Evolutionary conservation across 2,888 invertebrate species (phyloP).

Genomic region (Junonia oenone): DNA sequence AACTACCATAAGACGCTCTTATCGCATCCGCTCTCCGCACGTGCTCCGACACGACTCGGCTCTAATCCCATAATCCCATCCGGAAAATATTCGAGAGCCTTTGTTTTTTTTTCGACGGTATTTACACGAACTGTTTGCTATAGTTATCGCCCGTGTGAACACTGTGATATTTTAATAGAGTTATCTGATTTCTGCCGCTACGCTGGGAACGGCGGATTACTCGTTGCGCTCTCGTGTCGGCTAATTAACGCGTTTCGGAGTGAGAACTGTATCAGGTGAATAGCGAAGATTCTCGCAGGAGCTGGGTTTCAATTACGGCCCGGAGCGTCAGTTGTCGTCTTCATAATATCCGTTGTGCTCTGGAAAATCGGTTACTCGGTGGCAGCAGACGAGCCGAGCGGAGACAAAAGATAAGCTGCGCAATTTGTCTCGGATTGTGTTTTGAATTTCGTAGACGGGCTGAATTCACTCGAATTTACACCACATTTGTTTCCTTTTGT

Average conservation of each 20-base stretch:
- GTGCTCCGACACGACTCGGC: slow-evolving; percentile 46
- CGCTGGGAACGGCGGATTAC: slow-evolving; percentile 16
- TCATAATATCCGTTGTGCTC: slow-evolving; percentile 42
- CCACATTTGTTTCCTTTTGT: slow-evolving; percentile 13
- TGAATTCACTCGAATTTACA: slow-evolving; percentile 23
- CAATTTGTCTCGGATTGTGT: slow-evolving; percentile 50
- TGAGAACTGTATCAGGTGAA: slow-evolving; percentile 18
- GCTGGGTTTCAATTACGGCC: slow-evolving; percentile 15
- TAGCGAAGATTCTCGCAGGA: slow-evolving; percentile 1
- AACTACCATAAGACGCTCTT: slow-evolving; percentile 41
- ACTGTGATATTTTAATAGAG: slow-evolving; percentile 56
- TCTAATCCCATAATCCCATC: slow-evolving; percentile 69
- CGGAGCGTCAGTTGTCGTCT: slow-evolving; percentile 21
- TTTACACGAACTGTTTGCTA: slow-evolving; percentile 61
- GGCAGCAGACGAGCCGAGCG: slow-evolving; percentile 42
- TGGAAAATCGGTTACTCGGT: slow-evolving; percentile 43
- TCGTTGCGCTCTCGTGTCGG: slow-evolving; percentile 10
- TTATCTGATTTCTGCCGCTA: slow-evolving; percentile 48
- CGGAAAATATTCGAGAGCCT: slow-evolving; percentile 67
- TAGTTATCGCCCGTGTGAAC: slow-evolving; percentile 56
- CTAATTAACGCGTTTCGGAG: slow-evolving; percentile 21
- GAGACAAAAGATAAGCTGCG: slow-evolving; percentile 52
- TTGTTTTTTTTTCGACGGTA: slow-evolving; percentile 62
- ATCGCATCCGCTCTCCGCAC: slow-evolving; percentile 47
- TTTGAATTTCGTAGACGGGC: slow-evolving; percentile 42